Evolutionary conservation across 1,140 invertebrate genomes (phyloP).

Genomic region (Pachyrhynchus sulphureomaculatus): DNA sequence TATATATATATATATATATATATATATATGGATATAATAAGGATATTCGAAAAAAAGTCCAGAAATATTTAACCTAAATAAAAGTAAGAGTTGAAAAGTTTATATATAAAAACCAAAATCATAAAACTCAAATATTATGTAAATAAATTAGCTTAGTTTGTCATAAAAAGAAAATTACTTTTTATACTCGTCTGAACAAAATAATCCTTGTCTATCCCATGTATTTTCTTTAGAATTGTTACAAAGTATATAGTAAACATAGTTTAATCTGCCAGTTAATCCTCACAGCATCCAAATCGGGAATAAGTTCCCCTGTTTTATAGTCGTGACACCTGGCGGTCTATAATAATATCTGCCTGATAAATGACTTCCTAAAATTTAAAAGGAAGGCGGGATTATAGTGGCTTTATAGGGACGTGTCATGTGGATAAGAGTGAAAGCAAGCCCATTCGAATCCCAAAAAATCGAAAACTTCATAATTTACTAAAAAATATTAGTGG

Average conservation of each 20-base stretch:
- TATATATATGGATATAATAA: no score
- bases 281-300: slow-evolving; percentile 2
- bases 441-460: neutral
- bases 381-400: slow-evolving; percentile 35
- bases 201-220: neutral
- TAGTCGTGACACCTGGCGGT: slow-evolving; percentile 31
- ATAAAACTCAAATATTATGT: no score
- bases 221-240: slow-evolving; percentile 19
- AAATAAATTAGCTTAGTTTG: no score
- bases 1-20: no score
- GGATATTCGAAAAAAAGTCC: no score
- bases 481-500: slow-evolving; percentile 17
- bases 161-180: no score
- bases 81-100: no score
- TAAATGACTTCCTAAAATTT: slow-evolving; percentile 37
- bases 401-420: slow-evolving; percentile 31
- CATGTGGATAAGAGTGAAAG: neutral
- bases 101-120: no score
- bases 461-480: slow-evolving; percentile 13
- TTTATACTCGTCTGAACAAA: no score
- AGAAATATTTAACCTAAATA: no score
- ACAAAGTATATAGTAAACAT: slow-evolving; percentile 19
- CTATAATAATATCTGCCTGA: slow-evolving; percentile 22
- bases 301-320: slow-evolving; percentile 19
- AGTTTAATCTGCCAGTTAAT: slow-evolving; percentile 20